A percentile compares a stretch with the other conserved stretches of the same genome.
Conservation (phyloP, 1,140 invertebrate genomes). For the Spodoptera frugiperda region DNA sequence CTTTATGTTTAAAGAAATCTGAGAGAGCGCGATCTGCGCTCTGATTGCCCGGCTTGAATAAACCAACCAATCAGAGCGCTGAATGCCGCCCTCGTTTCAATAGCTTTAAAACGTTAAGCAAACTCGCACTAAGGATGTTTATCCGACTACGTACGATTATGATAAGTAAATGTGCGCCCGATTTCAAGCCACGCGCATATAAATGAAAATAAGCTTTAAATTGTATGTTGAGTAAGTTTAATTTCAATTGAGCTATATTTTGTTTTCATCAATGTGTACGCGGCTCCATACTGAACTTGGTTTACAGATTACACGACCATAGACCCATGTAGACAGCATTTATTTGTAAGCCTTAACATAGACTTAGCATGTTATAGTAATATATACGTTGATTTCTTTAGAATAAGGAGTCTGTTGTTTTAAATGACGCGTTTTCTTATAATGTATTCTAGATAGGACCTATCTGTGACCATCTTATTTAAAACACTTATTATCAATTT, state of each 20-base stretch:
- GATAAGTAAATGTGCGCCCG: constrained; percentile 17
- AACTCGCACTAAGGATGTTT: too few relatives aligned
- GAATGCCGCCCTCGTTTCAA: too few relatives aligned
- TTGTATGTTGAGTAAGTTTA: too few relatives aligned
- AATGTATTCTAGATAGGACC: constrained; percentile 53
- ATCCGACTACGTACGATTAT: neutral
- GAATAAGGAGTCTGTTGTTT: constrained; percentile 78
- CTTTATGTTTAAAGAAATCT: too few relatives aligned
- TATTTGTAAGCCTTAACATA: constrained; percentile 81
- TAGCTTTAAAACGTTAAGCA: too few relatives aligned
- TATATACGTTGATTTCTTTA: constrained; percentile 85
- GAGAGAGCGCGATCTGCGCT: too few relatives aligned
- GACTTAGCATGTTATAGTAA: constrained; percentile 83
- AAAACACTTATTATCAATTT: constrained; percentile 46
- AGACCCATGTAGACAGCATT: constrained; percentile 75
- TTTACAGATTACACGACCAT: constrained; percentile 27
- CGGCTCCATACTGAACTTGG: constrained; percentile 8
- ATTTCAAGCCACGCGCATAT: neutral
- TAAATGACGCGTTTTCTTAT: constrained; percentile 66
- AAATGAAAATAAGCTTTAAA: constrained; percentile 14
- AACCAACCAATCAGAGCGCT: too few relatives aligned
- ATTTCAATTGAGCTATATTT: neutral
- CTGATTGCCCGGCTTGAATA: too few relatives aligned
- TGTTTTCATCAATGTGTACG: constrained; percentile 2
- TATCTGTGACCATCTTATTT: constrained; percentile 69